Evolutionary conservation across 1,140 invertebrate species (phyloP), one percentile per base, ranked within the genome.

Genomic region (Eupristina koningsbergeri): DNA sequence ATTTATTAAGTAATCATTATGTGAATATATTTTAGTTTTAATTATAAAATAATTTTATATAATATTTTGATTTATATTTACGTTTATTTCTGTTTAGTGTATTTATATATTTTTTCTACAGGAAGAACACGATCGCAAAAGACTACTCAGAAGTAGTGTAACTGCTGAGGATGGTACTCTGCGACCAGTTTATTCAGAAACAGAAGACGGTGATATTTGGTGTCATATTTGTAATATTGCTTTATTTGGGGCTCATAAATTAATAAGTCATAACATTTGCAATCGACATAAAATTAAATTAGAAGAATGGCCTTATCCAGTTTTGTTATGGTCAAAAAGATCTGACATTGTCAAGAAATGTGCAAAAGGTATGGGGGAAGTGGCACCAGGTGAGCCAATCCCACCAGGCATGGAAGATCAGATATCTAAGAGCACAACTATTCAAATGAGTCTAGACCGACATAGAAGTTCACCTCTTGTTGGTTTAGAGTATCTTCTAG

Each of bases 321-420:
- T 92, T 17, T 87, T 91, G 45, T 67, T 92, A 41, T 93, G 92
- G 92, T 92, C 91, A 3, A 92, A 92, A 78, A 86, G 89, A 41
- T 89, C 89, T 9, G 91, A 92, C 34, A 87, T 88, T 36, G 86
- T 87, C 47, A 91, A 90, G 81, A 87, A 88, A 75, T 81, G 85
- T 34, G 74, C 81, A 26, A 89, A 90, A 29, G 34, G 73, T 11
- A 78, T 86, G 53, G 74, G 82, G 45, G 89, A 90, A 36, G 84
- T 88, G 67, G 93, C 93, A 67, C 93, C 95, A 17, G 95, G 95
- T 19, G 95, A 96, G 89, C 95, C 95, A 34, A 91, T 95, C 50
- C 95, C 95, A 73, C 95, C 95, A 7, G 95, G 95, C 5, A 95
- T 95, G 91, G 95, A 95, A 88, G 94, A 95, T 86, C 94, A 95